Percentiles rank a stretch among this genome's conserved stretches.
Conservation (phyloP, 2,888 invertebrate species). For the Bruchidius siliquastri region DNA sequence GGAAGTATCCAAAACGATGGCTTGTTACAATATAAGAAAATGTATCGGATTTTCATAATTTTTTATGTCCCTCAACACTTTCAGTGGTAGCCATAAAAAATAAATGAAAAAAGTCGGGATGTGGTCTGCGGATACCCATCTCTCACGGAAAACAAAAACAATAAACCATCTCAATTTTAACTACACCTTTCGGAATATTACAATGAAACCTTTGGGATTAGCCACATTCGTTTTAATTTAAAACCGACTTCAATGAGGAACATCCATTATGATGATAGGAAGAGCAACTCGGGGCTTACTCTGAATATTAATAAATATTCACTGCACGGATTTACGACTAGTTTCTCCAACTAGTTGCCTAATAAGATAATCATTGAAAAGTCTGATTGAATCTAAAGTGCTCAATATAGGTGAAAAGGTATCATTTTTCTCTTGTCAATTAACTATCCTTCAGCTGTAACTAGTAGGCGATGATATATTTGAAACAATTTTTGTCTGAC, state of each 20-base stretch:
- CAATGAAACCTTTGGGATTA: neutral
- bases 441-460: no score
- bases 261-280: neutral
- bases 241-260: neutral
- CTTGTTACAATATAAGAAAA: neutral
- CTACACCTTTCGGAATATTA: neutral
- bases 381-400: no score
- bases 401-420: no score
- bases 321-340: neutral
- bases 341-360: no score
- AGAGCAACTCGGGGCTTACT: neutral
- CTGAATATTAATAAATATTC: neutral
- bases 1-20: neutral
- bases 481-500: no score
- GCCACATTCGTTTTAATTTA: neutral
- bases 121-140: neutral
- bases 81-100: neutral
- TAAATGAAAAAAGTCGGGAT: neutral
- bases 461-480: no score
- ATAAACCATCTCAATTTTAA: neutral
- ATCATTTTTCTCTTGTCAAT: no score
- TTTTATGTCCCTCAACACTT: neutral
- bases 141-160: neutral
- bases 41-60: neutral
- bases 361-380: no score